Evolutionary conservation across 64 coral and sea anemone species (phyloP), one percentile per base, ranked within the genome.

Genomic region (Acropora tenuis): DNA sequence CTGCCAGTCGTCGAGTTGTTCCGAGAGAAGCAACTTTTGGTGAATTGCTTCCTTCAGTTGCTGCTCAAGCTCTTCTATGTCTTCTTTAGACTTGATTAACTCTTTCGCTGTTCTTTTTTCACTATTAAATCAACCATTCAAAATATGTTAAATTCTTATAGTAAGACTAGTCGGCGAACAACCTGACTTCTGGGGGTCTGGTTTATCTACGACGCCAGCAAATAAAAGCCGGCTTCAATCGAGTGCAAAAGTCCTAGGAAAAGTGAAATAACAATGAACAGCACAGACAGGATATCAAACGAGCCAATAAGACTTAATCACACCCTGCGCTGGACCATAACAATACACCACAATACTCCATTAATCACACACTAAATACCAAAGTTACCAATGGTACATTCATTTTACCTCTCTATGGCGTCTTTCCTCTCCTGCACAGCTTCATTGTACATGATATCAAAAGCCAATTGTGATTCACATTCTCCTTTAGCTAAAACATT

Each of bases 1-100:
- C 96, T 98, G 96, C 96, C 96, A 98, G 1, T 93, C 82, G 47
- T 98, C 96, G 8, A 98, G 96, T 83, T 98, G 96, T 60, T 98
- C 57, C 60, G 96, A 98, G 2, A 98, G 93, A 11, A 91, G 30
- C 2, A 98, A 90, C 74, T 98, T 98, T 61, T 98, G 97, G 12
- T 98, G 77, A 76, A 98, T 89, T 6, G 97, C 94, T 50, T 91
- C 93, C 50, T 93, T 79, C 1, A 98, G 77, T 74, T 98, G 97
- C 50, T 98, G 84, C 40, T 98, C 94, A 9, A 98, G 75, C 45
- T 92, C 92, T 12, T 79, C 88, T 60, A 69, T 88, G 43, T 98
- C 97, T 78, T 86, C 71, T 50, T 95, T 98, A 0, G 75, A 77
- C 20, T 79, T 93, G 43, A 81, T 81, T 18, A 98, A 80, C 77